A percentile compares a stretch with the other conserved stretches of the same genome.
phyloP scores from a whole-genome alignment of 2,113 vertebrate species.

The Triplophysa rosa region DNA sequence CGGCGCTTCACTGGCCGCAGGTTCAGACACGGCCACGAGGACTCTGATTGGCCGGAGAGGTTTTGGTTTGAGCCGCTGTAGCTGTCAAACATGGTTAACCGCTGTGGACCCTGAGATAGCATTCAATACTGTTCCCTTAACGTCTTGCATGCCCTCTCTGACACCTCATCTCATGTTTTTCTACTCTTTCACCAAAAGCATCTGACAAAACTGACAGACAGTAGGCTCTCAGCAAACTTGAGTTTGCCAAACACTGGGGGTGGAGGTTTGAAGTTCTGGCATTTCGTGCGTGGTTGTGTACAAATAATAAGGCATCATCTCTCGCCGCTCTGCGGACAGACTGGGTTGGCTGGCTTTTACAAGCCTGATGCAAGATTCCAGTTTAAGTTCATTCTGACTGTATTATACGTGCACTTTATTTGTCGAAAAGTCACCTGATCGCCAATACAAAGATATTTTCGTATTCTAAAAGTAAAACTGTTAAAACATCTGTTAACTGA shows the following conservation, averaged over 20 bases:
- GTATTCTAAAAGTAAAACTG: too few species aligned
- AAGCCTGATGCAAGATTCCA: background rate
- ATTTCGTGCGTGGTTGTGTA: constrained; percentile 5
- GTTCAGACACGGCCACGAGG: constrained; percentile 5
- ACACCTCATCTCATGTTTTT: constrained; percentile 50
- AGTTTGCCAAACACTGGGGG: constrained; percentile 13
- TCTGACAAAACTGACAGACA: constrained; percentile 40
- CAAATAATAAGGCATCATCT: constrained; percentile 3
- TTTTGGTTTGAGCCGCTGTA: constrained; percentile 21
- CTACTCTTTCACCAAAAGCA: constrained; percentile 36
- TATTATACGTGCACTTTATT: background rate
- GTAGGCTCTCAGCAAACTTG: constrained; percentile 13
- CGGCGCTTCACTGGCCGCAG: constrained; percentile 21
- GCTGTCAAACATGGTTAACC: constrained; percentile 54
- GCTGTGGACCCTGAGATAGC: constrained; percentile 35
- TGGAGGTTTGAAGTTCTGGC: constrained; percentile 11
- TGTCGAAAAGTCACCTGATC: too few species aligned
- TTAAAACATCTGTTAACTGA: background rate
- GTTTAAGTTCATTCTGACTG: background rate
- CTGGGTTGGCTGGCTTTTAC: background rate
- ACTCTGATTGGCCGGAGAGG: constrained; percentile 26
- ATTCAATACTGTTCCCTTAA: constrained; percentile 46
- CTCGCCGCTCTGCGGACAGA: background rate
- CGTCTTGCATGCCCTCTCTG: constrained; percentile 19
- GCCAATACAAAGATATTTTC: too few species aligned